phyloP scores from a whole-genome alignment of 2,113 vertebrate genomes.

The Ivindomyrus marchei region DNA sequence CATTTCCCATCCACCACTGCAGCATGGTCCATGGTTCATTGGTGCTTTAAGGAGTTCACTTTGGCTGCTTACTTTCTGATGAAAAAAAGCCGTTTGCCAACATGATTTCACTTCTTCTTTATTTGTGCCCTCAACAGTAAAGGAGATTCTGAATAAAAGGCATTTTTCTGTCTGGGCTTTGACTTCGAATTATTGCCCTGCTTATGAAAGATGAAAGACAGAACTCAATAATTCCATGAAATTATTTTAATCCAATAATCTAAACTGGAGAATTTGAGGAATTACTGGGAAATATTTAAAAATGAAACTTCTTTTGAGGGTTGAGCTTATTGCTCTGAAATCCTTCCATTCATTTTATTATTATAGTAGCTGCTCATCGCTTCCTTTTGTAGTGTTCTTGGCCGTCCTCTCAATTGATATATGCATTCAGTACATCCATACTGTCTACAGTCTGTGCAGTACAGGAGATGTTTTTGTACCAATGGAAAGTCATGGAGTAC shows the following conservation, averaged over 20 bases:
- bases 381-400: background rate
- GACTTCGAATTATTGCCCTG: constrained; percentile 3
- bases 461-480: background rate
- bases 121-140: background rate
- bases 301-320: background rate
- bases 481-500: background rate
- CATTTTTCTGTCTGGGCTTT: background rate
- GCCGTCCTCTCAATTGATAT: background rate
- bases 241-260: constrained; percentile 16
- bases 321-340: background rate
- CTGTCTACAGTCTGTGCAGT: background rate
- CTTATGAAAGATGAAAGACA: constrained; percentile 11
- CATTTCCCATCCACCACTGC: background rate
- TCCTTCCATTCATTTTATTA: background rate
- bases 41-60: too few relatives aligned
- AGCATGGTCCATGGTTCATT: background rate
- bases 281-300: background rate
- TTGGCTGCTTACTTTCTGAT: background rate
- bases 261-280: background rate
- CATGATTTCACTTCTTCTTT: background rate
- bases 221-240: background rate
- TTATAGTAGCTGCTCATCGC: background rate
- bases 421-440: background rate
- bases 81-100: background rate
- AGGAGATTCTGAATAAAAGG: constrained; percentile 6